A percentile compares a stretch with the other conserved stretches of the same genome.
These are phyloP conservation scores for Acanthopagrus latus DNA, from an alignment of 2,797 vertebrate species.

Conservation along the genomic window DNA sequence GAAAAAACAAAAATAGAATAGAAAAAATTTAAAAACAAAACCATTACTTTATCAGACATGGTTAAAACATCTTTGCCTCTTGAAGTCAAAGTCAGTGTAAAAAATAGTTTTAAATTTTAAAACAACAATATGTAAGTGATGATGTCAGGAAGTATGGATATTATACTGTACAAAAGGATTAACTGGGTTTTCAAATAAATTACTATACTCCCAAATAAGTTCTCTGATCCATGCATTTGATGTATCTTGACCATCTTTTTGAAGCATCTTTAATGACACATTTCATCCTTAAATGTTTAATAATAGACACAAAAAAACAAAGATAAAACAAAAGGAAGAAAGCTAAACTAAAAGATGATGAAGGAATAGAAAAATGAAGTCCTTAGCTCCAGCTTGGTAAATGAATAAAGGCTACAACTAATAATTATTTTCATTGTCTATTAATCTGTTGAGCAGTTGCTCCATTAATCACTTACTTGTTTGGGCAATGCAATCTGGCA, in stretches of 20 bases:
- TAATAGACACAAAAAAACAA: not conserved
- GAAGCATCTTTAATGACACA: not conserved
- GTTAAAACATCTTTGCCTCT: not conserved
- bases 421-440: no score
- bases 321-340: not conserved
- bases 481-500: no score
- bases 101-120: not conserved
- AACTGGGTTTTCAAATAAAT: not conserved
- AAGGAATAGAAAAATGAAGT: not conserved
- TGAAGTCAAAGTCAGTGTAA: not conserved
- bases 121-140: not conserved
- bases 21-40: slow-evolving; percentile 8
- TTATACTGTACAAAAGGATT: not conserved
- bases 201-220: no score
- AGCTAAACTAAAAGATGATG: no score
- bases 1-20: no score
- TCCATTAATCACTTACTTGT: no score
- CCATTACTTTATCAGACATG: not conserved
- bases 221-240: not conserved
- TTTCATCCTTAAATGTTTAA: not conserved
- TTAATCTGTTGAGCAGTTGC: no score
- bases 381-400: not conserved
- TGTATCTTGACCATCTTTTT: not conserved
- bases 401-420: not conserved
- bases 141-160: not conserved